Percentiles rank a stretch among this genome's conserved stretches.
Evolutionary conservation across 2,888 invertebrate genomes (phyloP).

Genomic region (Dryomyza anilis): DNA sequence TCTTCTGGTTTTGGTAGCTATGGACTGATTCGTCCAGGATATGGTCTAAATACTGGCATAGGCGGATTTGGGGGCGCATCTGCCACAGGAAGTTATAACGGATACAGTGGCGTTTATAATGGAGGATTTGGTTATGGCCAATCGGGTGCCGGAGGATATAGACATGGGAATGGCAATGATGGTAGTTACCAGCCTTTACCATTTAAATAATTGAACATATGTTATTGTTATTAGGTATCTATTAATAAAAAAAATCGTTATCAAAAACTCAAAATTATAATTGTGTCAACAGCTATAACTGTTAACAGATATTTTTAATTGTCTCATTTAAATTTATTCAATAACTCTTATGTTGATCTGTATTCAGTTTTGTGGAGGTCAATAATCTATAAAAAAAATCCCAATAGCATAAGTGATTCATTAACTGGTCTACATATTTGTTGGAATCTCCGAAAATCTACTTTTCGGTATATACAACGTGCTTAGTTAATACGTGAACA

Average conservation of each 20-base stretch:
- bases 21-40: constrained; percentile 1
- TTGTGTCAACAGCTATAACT: too few relatives aligned
- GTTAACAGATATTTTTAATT: too few relatives aligned
- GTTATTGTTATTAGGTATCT: too few relatives aligned
- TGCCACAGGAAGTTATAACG: too few relatives aligned
- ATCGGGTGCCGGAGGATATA: background rate
- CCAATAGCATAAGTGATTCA: constrained; percentile 45
- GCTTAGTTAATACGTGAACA: too few relatives aligned
- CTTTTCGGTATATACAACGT: too few relatives aligned
- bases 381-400: constrained; percentile 48
- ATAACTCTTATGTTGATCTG: too few relatives aligned
- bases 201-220: constrained; percentile 12
- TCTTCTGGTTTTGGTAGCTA: constrained; percentile 18
- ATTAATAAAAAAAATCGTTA: too few relatives aligned
- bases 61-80: background rate
- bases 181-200: background rate
- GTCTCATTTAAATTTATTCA: too few relatives aligned
- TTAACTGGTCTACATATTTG: background rate
- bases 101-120: too few relatives aligned
- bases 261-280: too few relatives aligned
- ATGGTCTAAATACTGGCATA: background rate
- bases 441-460: background rate
- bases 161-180: background rate
- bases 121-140: too few relatives aligned
- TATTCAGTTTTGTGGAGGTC: constrained; percentile 39